Evolutionary conservation across 2,113 vertebrate species (phyloP).

Genomic region (Miniopterus natalensis): DNA sequence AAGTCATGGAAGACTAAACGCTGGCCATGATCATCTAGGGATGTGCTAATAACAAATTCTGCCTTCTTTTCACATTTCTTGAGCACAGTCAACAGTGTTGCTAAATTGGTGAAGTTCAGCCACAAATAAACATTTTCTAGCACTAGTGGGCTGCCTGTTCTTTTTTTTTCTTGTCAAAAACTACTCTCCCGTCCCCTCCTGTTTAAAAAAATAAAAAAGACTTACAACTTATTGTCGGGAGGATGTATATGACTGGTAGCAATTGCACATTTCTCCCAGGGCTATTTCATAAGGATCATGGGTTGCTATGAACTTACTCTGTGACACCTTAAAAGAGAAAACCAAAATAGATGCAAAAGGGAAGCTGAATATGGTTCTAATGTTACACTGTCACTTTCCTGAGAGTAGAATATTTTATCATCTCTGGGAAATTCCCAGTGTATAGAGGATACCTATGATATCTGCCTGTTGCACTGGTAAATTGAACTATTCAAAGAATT

Average conservation of each 20-base stretch:
- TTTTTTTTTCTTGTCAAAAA: conserved; percentile 36
- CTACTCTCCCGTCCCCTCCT: not conserved
- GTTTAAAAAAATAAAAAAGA: conserved; percentile 30
- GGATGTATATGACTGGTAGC: not conserved
- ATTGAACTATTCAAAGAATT: not conserved
- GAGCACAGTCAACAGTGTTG: not conserved
- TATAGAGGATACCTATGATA: not conserved
- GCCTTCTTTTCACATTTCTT: not conserved
- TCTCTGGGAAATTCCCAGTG: not conserved
- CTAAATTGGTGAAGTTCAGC: not conserved
- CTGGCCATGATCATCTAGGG: not conserved
- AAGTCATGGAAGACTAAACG: not conserved
- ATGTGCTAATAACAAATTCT: not conserved
- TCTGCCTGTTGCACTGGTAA: not conserved
- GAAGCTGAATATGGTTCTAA: not conserved
- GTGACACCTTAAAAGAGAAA: not conserved
- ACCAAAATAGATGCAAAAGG: not conserved
- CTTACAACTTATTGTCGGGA: not conserved
- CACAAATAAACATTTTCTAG: not conserved
- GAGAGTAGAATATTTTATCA: not conserved
- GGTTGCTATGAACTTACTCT: not conserved
- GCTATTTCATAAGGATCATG: not conserved
- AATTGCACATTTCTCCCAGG: not conserved
- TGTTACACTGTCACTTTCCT: not conserved
- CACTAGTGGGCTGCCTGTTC: not conserved